phyloP scores from a whole-genome alignment of 2,797 vertebrate genomes.

The Platalea minor region DNA sequence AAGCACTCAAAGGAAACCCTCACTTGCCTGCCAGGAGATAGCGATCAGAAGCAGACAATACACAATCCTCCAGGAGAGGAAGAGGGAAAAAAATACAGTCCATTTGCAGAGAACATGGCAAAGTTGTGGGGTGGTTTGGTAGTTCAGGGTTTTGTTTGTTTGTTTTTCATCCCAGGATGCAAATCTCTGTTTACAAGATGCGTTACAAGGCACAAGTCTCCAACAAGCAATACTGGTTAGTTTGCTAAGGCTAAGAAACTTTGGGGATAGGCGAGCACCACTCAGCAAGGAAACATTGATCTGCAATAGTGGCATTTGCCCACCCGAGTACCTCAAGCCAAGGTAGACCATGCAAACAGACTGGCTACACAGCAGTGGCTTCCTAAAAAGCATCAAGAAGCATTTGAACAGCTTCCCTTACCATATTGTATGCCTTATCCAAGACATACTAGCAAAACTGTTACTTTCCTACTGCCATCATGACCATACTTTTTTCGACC shows the following conservation, averaged over 20 bases:
- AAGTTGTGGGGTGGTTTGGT: background rate
- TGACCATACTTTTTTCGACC: background rate
- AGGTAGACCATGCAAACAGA: background rate
- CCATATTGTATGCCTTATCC: accelerated
- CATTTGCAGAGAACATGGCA: background rate
- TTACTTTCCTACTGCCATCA: background rate
- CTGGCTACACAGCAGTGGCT: background rate
- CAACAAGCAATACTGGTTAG: background rate
- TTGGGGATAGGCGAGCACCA: accelerated
- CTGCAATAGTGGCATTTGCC: accelerated
- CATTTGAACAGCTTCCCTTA: background rate
- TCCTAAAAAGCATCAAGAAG: background rate
- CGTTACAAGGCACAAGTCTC: background rate
- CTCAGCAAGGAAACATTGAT: background rate
- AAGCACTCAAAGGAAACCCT: background rate
- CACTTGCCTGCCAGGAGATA: background rate
- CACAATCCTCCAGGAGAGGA: background rate
- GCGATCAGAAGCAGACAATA: background rate
- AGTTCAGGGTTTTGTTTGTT: background rate
- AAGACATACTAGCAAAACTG: background rate
- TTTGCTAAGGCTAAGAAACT: background rate
- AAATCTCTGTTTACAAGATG: background rate
- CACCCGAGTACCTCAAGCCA: background rate
- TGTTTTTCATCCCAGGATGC: background rate
- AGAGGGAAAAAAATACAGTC: background rate